Base-by-base conservation (phyloP, 2,888 invertebrate genomes). In the Meghimatium bilineatum region DNA sequence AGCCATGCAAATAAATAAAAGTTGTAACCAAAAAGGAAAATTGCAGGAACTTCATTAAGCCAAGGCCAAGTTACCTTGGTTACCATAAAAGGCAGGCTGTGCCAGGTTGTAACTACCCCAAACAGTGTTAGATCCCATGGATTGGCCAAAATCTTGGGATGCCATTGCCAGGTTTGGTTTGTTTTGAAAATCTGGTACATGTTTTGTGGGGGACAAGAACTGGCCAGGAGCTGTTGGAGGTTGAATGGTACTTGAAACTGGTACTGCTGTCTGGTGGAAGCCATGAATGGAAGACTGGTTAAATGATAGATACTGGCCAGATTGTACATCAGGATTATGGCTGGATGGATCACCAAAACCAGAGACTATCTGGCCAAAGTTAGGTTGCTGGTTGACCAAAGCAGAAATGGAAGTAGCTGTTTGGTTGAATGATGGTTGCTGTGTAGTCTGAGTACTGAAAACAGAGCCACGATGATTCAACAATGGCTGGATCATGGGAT, bases 61-160 rank as follows among this genome's bases (percentile, higher is more conserved):
- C 80, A 71, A 71, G 71, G 80, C 56, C 72, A 71, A 44, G 67
- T 80, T 72, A 72, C 80, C 44, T 60, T 72, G 80, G 71, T 80
- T 80, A 80, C 80, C 72, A 60, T 72, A 72, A 34, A 72, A 36
- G 32, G 60, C 60, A 36, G 72, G 29, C 26, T 69, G 80, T 56
- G 69, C 71, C 71, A 71, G 38, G 44, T 63, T 77, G 63, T 78
- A 66, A 29, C 32, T 32, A 20, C 66, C 23, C 66, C 78, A 66
- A 0, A 36, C 44, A 66, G 38, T 29, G 44, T 66, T 78, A 38
- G 63, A 10, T 66, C 78, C 67, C 66, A 78, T 17, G 1, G 78
- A 44, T 29, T 66, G 78, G 38, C 66, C 67, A 67, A 78, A 78
- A 67, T 66, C 20, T 78, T 78, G 78, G 23, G 29, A 29, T 10